phyloP scores from a whole-genome alignment of 2,113 vertebrate genomes.

The Mesoclemmys tuberculata region DNA sequence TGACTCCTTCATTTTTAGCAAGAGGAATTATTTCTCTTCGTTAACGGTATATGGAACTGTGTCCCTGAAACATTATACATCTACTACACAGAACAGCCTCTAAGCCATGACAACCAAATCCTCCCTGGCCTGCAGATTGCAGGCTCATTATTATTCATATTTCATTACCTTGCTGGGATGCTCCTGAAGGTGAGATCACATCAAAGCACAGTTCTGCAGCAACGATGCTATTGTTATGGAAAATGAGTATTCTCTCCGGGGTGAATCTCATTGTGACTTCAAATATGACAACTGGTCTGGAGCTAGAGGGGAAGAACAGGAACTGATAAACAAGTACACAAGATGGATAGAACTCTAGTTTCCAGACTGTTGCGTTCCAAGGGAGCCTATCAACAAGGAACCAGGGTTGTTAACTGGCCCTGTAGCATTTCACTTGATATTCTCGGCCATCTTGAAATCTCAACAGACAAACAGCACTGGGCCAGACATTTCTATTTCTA shows the following conservation, averaged over 20 bases:
- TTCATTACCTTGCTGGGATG: conserved; percentile 37
- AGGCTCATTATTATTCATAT: background rate
- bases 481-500: conserved; percentile 26
- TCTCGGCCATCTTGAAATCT: background rate
- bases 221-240: background rate
- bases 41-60: background rate
- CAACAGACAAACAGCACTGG: background rate
- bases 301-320: conserved; percentile 40
- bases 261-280: conserved; percentile 35
- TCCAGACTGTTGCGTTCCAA: background rate
- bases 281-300: conserved; percentile 61
- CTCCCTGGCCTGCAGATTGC: background rate
- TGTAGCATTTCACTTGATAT: conserved; percentile 39
- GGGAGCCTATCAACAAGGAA: conserved; percentile 23
- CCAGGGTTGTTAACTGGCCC: conserved; percentile 32
- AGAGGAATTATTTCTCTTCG: background rate
- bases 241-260: conserved; percentile 27
- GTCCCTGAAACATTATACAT: background rate
- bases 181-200: background rate
- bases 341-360: background rate
- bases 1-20: background rate
- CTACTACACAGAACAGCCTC: background rate
- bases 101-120: background rate
- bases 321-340: background rate
- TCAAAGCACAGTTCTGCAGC: conserved; percentile 37